Conservation (phyloP, 1,140 invertebrate species). For the Contarinia nasturtii region DNA sequence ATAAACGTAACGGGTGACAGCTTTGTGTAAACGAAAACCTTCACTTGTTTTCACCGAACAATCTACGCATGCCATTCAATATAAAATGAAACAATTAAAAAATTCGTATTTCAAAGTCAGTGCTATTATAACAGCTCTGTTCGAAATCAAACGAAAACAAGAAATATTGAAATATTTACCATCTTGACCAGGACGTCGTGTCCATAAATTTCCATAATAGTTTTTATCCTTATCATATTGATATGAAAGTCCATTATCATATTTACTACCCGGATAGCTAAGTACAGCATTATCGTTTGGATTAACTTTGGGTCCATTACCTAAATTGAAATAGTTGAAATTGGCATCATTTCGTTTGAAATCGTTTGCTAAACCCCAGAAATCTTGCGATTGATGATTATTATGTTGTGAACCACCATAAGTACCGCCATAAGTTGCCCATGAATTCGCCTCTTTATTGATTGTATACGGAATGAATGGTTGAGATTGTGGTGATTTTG, state of each 20-base stretch:
- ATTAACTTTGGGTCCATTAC: slow-evolving; percentile 5
- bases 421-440: slow-evolving; percentile 21
- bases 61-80: slow-evolving; percentile 27
- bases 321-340: slow-evolving; percentile 22
- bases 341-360: slow-evolving; percentile 15
- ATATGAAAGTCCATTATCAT: slow-evolving; percentile 11
- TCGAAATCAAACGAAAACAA: neutral
- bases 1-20: slow-evolving; percentile 39
- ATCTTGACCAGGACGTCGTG: slow-evolving; percentile 18
- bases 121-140: neutral
- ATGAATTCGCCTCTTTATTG: slow-evolving; percentile 4
- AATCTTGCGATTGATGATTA: slow-evolving; percentile 11
- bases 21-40: slow-evolving; percentile 47
- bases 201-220: slow-evolving; percentile 18
- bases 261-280: slow-evolving; percentile 17
- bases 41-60: slow-evolving; percentile 51
- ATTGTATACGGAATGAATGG: neutral
- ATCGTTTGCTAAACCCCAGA: slow-evolving; percentile 17
- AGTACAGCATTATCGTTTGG: slow-evolving; percentile 14
- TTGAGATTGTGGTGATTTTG: neutral
- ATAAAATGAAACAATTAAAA: neutral
- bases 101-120: neutral
- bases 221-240: slow-evolving; percentile 11
- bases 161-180: slow-evolving; percentile 8
- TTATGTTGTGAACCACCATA: slow-evolving; percentile 19